phyloP scores from a whole-genome alignment of 1,140 invertebrate species.

The Scaptodrosophila lebanonensis region DNA sequence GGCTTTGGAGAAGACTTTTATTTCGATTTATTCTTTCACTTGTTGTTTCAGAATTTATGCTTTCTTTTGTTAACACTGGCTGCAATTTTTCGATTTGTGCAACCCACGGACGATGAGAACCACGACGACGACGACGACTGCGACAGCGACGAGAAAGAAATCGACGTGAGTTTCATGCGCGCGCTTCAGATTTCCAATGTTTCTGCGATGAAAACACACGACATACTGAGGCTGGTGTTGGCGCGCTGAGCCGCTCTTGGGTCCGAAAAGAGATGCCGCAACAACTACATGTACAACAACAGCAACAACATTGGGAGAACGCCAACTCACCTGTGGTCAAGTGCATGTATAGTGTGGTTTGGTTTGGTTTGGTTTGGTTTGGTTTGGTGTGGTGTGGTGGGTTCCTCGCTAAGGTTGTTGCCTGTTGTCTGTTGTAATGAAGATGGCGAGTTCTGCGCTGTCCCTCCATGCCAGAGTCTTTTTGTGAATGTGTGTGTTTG shows the following conservation, averaged over 20 bases:
- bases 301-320: too few species aligned
- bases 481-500: too few species aligned
- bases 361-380: conserved; percentile 1
- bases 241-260: conserved; percentile 11
- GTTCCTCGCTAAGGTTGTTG: conserved; percentile 21
- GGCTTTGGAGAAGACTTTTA: too few species aligned
- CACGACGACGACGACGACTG: conserved; percentile 31
- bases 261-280: conserved; percentile 10
- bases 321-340: conserved; percentile 38
- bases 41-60: too few species aligned
- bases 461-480: too few species aligned
- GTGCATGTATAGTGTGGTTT: conserved; percentile 29
- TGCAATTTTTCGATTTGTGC: conserved; percentile 23
- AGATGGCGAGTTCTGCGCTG: conserved; percentile 35
- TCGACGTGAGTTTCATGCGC: conserved; percentile 54
- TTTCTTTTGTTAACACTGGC: conserved; percentile 30
- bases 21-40: too few species aligned
- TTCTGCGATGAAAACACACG: conserved; percentile 67
- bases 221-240: conserved; percentile 45
- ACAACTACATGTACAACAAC: too few species aligned
- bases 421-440: conserved; percentile 36
- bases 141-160: conserved; percentile 39
- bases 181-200: conserved; percentile 48
- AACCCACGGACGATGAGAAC: conserved; percentile 11
- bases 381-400: conserved; percentile 1